Base-by-base conservation (phyloP, 2,797 vertebrate genomes). In the Kryptolebias ocellatus region DNA sequence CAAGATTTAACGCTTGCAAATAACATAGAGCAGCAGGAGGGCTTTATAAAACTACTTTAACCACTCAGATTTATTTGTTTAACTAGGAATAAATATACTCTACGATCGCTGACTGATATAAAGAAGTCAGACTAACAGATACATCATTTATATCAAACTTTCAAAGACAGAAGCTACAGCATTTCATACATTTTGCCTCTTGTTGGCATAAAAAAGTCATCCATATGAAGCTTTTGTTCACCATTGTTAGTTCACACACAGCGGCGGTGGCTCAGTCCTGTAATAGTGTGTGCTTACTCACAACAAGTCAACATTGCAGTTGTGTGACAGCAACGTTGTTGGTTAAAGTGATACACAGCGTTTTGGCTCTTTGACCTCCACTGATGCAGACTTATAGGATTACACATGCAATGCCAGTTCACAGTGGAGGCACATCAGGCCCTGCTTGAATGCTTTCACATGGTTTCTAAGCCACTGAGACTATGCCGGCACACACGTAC, bases 41-140 rank as follows among this genome's bases (percentile, higher is more conserved):
- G 39, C 45, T 77, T 78, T 46, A 52, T 53, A 27, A 57, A 34
- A 66, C 27, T 51, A 58, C 18, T 47, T 58, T 73, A 31, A 60
- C 20, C 28, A 20, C 28, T 60, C 60, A 52, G 58, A 37, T n/a
- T 44, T 5, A 27, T 5, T 53, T 55, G 34, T 49, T 24, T 15
- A 64, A 59, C 55, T 18, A 44, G 9, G 17, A 53, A 60, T 14
- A 45, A 27, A 20, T 6, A 16, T 29, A 0, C 11, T 17, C 15
- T n/a, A 53, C 15, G 20, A 53, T 67, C 7, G 6, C 1, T 51
- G 1, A 59, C 5, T n/a, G 42, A 64, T 49, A 14, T 37, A 5
- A 18, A 39, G n/a, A 37, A 20, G 34, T 39, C 34, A 5, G 34
- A 10, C 10, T 37, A 37, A 10, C 10, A 37, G 42, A 12, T 44